These are phyloP conservation scores for Branchellion lobata DNA, from an alignment of 2,888 invertebrate genomes.

Conservation along the genomic window DNA sequence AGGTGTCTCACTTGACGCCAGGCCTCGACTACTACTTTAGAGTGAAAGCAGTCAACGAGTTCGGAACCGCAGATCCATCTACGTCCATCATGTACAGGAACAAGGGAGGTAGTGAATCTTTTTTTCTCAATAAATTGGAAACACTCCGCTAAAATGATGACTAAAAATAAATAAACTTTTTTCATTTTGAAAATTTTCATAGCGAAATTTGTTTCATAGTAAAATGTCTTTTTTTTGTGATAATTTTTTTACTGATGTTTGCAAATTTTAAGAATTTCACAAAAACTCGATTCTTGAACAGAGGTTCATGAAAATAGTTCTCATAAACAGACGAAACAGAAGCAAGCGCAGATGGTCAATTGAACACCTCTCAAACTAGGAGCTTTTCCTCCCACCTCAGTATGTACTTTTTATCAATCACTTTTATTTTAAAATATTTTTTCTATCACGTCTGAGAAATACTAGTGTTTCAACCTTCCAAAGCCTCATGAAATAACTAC, in stretches of 20 bases:
- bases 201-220: background rate
- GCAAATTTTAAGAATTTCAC: no score
- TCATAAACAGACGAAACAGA: background rate
- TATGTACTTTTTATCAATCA: constrained; percentile 6
- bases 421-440: background rate
- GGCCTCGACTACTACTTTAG: constrained; percentile 87
- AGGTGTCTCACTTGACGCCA: constrained; percentile 45
- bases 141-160: background rate
- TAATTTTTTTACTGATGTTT: no score
- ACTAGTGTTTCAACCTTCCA: no score
- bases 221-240: no score
- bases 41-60: constrained; percentile 91
- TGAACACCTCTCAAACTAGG: constrained; percentile 21
- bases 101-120: constrained; percentile 48
- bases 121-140: background rate
- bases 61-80: constrained; percentile 92
- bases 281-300: no score
- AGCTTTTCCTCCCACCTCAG: constrained; percentile 41
- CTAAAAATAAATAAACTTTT: background rate
- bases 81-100: constrained; percentile 65
- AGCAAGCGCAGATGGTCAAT: background rate
- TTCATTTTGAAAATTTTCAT: no score
- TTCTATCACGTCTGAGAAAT: no score
- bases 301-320: no score
- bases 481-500: no score